phyloP scores from a whole-genome alignment of 2,113 vertebrate genomes.

The Scortum barcoo region DNA sequence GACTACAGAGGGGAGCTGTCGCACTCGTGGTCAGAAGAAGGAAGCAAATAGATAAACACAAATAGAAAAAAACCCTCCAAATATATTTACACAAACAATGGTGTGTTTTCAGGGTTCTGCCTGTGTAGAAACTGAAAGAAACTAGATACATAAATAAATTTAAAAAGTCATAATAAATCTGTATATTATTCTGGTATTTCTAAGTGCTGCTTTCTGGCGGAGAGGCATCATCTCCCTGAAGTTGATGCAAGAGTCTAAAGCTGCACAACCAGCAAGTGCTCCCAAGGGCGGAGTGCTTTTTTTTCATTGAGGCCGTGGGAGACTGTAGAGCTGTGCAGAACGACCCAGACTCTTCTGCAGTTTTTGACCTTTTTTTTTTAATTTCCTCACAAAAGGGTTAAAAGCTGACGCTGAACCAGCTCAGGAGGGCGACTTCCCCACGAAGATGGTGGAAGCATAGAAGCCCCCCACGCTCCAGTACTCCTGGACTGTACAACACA shows the following conservation, averaged over 20 bases:
- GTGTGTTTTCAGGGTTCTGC: conserved; percentile 14
- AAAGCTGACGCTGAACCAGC: conserved; percentile 20
- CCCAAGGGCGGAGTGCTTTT: conserved; percentile 42
- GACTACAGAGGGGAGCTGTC: neutral
- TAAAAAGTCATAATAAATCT: conserved; percentile 67
- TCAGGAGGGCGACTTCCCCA: conserved; percentile 29
- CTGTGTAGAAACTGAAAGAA: conserved; percentile 54
- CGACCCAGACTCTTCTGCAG: conserved; percentile 19
- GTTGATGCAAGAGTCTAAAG: conserved; percentile 38
- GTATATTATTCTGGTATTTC: conserved; percentile 48
- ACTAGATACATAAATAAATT: conserved; percentile 68
- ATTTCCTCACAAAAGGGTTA: conserved; percentile 9
- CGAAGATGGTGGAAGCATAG: conserved; percentile 46
- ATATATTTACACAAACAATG: conserved; percentile 47
- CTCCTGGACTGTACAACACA: conserved; percentile 10
- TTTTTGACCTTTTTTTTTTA: conserved; percentile 30
- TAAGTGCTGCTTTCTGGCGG: conserved; percentile 62
- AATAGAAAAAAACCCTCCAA: conserved; percentile 38
- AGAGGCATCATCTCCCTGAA: conserved; percentile 65
- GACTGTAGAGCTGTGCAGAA: conserved; percentile 24
- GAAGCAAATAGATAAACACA: conserved; percentile 40
- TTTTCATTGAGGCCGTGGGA: conserved; percentile 33
- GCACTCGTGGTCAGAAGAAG: conserved; percentile 22
- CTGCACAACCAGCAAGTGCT: conserved; percentile 39
- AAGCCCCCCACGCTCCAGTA: conserved; percentile 13